Conservation (phyloP, 2,113 vertebrate genomes). For the Phoenicopterus ruber region DNA sequence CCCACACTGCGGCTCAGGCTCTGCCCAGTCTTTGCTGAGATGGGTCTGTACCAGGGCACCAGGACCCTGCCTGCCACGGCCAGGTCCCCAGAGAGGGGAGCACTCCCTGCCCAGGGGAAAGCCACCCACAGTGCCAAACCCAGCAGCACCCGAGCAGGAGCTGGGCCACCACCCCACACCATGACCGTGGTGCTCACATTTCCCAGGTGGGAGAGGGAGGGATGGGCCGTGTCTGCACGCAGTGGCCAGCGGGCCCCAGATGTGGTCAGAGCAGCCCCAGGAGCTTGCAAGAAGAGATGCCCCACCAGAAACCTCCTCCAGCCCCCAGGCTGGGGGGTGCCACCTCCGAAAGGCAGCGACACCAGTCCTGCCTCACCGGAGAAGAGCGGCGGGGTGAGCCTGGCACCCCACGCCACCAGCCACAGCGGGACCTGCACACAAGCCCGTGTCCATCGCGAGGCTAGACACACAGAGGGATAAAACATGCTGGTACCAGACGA, state of each 20-base stretch:
- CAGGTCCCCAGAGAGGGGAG: fast-evolving
- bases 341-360: background rate
- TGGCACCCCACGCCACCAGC: background rate
- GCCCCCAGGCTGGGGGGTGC: background rate
- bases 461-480: background rate
- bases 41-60: background rate
- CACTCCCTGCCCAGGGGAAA: background rate
- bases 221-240: background rate
- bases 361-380: background rate
- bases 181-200: fast-evolving
- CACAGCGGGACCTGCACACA: background rate
- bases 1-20: background rate
- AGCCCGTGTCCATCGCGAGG: fast-evolving
- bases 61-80: fast-evolving
- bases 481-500: fast-evolving
- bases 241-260: fast-evolving
- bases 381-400: fast-evolving
- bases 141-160: background rate
- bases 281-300: background rate
- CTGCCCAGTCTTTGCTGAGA: background rate
- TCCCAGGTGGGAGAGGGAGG: background rate
- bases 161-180: background rate
- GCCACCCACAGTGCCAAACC: background rate
- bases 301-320: background rate
- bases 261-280: background rate